These are phyloP conservation scores for Gnathonemus longibarbis DNA, from an alignment of 2,113 vertebrate species.

Conservation along the genomic window DNA sequence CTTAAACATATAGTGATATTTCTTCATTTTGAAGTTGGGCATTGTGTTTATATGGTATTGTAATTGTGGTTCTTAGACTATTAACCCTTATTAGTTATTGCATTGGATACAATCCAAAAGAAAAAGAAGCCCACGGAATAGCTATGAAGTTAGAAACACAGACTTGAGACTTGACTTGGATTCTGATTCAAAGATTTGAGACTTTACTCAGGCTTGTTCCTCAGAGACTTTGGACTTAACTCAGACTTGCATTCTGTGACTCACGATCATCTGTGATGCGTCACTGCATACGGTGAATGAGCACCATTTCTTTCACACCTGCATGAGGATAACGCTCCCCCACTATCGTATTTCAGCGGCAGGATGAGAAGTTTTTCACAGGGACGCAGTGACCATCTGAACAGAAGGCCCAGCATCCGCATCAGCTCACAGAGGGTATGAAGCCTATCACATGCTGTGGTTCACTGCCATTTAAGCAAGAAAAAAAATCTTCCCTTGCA, in stretches of 20 bases:
- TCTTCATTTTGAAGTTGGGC: neutral
- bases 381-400: neutral
- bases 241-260: neutral
- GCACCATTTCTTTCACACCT: neutral
- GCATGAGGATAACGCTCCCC: neutral
- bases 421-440: neutral
- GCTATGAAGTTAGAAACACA: neutral
- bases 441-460: neutral
- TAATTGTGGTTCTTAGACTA: neutral
- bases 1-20: neutral
- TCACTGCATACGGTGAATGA: neutral
- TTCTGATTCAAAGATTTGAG: neutral
- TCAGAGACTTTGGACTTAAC: neutral
- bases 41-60: neutral
- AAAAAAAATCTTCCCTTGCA: neutral
- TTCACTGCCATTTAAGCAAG: neutral
- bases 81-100: neutral
- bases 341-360: neutral
- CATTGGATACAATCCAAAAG: neutral
- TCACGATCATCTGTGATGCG: neutral
- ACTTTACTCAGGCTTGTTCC: neutral
- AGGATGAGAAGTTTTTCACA: neutral
- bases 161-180: neutral
- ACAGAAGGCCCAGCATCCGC: neutral
- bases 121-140: neutral